Evolutionary conservation across 2,113 vertebrate species (phyloP).

Genomic region (Bos indicus): DNA sequence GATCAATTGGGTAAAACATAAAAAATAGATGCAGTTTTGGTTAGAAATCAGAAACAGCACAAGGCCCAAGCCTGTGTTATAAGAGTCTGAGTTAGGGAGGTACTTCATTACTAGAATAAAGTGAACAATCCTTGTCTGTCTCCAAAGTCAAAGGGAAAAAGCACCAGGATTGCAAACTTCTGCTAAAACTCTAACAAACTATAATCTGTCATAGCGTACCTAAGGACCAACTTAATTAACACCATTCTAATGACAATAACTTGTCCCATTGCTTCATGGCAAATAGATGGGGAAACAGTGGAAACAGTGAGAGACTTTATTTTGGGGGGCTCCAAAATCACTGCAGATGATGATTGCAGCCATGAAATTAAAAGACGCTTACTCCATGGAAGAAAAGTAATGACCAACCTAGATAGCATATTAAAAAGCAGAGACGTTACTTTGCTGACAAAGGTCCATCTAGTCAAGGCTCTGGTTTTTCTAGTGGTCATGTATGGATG

Average conservation of each 20-base stretch:
- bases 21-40: not conserved
- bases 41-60: not conserved
- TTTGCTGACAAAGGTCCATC: too few relatives aligned
- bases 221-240: not conserved
- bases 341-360: too few relatives aligned
- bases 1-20: not conserved
- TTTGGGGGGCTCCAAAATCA: too few relatives aligned
- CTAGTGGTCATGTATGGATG: too few relatives aligned
- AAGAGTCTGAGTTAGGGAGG: not conserved
- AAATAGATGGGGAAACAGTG: too few relatives aligned
- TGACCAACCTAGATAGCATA: too few relatives aligned
- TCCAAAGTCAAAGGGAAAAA: not conserved
- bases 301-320: too few relatives aligned
- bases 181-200: not conserved
- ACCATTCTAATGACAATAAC: not conserved
- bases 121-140: not conserved
- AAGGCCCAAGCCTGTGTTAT: not conserved
- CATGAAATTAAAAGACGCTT: too few relatives aligned
- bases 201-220: not conserved
- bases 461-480: too few relatives aligned
- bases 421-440: too few relatives aligned
- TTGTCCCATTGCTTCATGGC: too few relatives aligned
- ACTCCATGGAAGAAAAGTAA: too few relatives aligned
- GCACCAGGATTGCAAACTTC: not conserved
- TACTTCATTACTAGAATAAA: not conserved